Percentiles rank a stretch among this genome's conserved stretches.
phyloP scores from a whole-genome alignment of 2,113 vertebrate species.

The Chrysochloris asiatica region DNA sequence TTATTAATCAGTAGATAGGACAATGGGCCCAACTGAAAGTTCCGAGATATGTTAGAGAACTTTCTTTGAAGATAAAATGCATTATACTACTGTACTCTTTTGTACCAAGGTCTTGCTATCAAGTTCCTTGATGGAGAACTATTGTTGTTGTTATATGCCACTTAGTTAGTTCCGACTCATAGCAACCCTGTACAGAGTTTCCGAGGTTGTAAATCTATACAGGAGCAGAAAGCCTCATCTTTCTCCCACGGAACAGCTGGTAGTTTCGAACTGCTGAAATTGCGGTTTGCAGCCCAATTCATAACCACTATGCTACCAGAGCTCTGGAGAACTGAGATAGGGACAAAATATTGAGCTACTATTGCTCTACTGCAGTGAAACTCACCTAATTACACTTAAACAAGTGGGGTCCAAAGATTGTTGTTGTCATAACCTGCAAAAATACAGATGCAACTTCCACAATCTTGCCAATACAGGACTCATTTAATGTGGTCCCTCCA shows the following conservation, averaged over 20 bases:
- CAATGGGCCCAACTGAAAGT: background rate
- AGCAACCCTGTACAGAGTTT: too few relatives aligned
- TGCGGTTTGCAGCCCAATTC: too few relatives aligned
- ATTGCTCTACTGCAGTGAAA: background rate
- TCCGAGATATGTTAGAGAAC: background rate
- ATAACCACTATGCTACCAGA: too few relatives aligned
- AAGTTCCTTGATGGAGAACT: too few relatives aligned
- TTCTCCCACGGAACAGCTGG: too few relatives aligned
- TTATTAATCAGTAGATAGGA: background rate
- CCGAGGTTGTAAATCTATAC: too few relatives aligned
- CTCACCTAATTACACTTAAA: background rate
- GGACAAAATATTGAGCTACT: background rate
- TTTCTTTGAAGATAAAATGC: background rate
- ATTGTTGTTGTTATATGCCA: too few relatives aligned
- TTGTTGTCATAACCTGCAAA: background rate
- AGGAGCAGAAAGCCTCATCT: too few relatives aligned
- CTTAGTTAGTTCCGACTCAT: too few relatives aligned
- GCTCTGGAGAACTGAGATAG: background rate
- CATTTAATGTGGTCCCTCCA: fast-evolving
- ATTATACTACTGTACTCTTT: background rate
- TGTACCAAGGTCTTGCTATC: background rate
- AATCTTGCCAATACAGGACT: background rate
- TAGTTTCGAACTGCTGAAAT: too few relatives aligned
- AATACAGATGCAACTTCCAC: background rate
- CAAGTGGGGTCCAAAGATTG: background rate